These are phyloP conservation scores for Thunnus thynnus DNA, from an alignment of 2,113 vertebrate species.

Conservation along the genomic window DNA sequence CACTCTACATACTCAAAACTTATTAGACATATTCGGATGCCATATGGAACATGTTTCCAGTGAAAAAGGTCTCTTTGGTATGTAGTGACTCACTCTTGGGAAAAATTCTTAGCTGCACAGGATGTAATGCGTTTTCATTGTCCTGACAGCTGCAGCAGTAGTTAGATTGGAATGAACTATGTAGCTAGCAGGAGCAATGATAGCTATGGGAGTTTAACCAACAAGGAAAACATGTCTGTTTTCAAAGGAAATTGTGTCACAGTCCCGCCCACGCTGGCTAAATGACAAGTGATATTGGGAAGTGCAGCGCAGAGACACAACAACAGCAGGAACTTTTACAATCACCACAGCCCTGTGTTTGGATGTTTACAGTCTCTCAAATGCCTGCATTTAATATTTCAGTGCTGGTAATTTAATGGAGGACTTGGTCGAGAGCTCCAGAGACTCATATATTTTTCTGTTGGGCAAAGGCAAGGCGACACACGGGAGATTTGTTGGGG, in stretches of 20 bases:
- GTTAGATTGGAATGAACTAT: neutral
- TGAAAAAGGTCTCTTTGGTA: too few species aligned
- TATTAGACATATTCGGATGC: too few species aligned
- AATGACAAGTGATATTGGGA: neutral
- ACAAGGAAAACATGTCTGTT: too few species aligned
- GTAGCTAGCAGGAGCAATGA: neutral
- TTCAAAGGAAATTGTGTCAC: neutral
- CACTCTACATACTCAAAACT: too few species aligned
- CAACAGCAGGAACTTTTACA: neutral
- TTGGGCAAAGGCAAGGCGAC: slow-evolving; percentile 11
- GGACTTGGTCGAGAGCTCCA: neutral
- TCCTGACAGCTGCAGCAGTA: neutral
- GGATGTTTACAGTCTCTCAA: slow-evolving; percentile 43
- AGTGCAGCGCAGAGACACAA: neutral
- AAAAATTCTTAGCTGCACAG: neutral
- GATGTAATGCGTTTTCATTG: too few species aligned
- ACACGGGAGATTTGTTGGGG: slow-evolving; percentile 35
- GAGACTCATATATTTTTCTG: slow-evolving; percentile 31
- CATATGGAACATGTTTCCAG: too few species aligned
- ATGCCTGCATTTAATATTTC: slow-evolving; percentile 55
- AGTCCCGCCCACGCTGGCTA: neutral
- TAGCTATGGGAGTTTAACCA: neutral
- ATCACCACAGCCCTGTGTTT: neutral
- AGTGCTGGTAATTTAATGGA: slow-evolving; percentile 29
- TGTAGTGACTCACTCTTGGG: neutral